Base-by-base conservation (phyloP, 2,888 invertebrate species). In the Galerucella nymphaeae region DNA sequence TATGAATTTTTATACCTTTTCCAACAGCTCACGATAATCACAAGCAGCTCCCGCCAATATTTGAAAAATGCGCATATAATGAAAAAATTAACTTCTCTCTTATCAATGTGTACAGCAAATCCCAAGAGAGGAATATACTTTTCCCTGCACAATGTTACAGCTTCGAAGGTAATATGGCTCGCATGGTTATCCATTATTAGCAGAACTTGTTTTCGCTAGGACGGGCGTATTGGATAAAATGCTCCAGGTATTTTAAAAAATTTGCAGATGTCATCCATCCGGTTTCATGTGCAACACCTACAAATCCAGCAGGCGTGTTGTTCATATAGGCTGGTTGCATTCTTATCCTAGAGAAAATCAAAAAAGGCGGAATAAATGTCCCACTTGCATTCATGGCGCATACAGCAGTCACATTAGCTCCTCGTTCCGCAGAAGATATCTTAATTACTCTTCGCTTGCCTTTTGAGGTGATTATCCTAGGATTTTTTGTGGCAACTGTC, bases 151-250 rank as follows among this genome's bases (percentile, higher is more conserved):
- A 73, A 45, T 16, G 30, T 70, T 14, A 75, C 59, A 18, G 72
- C 72, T 61, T 70, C 61, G 2, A 73, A 61, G 30, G 72, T 70
- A 61, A 75, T 50, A 65, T 75, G 72, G 6, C 59, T 67, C n/a
- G 72, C 72, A 62, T 75, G 71, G 58, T 73, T 75, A 50, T 75
- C 75, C 72, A 75, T 72, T 23, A 75, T 16, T 10, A 75, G 23
- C 45, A 72, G 53, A 8, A 72, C 58, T 75, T 75, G 8, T 64
- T 18, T 50, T 67, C 50, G 45, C 59, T 59, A 30, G 69, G 69
- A 14, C 66, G 62, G 9, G 66, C 72, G 48, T 70, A 58, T 23
- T 53, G 50, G 50, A 66, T 66, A 50, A 74, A 75, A 20, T 76
- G 70, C 42, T 76, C 61, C 20, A 71, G 30, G 57, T 73, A 70